Evolutionary conservation across 2,888 invertebrate species (phyloP).

Genomic region (Cephonodes hylas): DNA sequence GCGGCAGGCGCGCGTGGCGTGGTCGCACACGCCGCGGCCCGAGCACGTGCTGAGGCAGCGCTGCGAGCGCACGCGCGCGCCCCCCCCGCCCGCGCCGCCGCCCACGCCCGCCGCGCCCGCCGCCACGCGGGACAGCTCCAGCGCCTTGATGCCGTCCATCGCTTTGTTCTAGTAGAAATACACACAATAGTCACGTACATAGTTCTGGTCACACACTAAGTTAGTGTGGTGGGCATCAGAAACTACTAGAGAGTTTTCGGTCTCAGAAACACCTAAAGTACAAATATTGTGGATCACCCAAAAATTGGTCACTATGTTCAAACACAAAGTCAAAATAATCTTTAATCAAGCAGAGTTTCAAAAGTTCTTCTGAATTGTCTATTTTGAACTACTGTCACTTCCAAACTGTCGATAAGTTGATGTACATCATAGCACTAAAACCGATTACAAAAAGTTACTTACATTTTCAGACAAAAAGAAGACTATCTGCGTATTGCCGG

Average conservation of each 20-base stretch:
- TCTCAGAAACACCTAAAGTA: too few relatives aligned
- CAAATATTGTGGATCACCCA: too few relatives aligned
- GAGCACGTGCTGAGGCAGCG: conserved; percentile 97
- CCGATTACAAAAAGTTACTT: conserved; percentile 26
- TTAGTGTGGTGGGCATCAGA: too few relatives aligned
- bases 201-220: too few relatives aligned
- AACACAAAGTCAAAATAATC: too few relatives aligned
- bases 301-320: too few relatives aligned
- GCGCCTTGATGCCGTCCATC: conserved; percentile 45
- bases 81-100: conserved; percentile 69
- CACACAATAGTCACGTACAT: neutral
- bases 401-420: too few relatives aligned
- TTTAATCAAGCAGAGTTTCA: neutral
- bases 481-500: conserved; percentile 83
- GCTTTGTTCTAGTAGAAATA: conserved; percentile 53
- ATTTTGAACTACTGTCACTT: too few relatives aligned
- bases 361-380: too few relatives aligned
- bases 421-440: too few relatives aligned
- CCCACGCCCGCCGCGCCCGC: conserved; percentile 40
- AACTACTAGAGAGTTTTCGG: too few relatives aligned
- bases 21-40: conserved; percentile 94
- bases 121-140: conserved; percentile 35
- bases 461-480: conserved; percentile 85
- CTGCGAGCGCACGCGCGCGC: conserved; percentile 89
- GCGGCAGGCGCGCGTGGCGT: conserved; percentile 89